A percentile compares a stretch with the other conserved stretches of the same genome.
phyloP scores from a whole-genome alignment of 2,797 vertebrate genomes.

The Chloroceryle amazona region DNA sequence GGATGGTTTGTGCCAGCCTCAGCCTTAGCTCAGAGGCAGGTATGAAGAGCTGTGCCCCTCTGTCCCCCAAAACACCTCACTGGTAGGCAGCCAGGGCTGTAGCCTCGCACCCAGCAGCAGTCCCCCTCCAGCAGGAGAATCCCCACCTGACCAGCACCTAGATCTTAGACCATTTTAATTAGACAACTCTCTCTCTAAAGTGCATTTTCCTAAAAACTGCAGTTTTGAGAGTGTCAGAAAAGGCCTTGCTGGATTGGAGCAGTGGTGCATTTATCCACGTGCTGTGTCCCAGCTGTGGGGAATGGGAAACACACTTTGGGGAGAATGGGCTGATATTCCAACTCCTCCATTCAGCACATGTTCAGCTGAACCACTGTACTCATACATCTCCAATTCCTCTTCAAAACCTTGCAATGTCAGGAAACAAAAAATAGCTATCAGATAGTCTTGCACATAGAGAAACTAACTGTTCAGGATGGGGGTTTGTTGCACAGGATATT shows the following conservation, averaged over 20 bases:
- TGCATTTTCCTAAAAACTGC: neutral
- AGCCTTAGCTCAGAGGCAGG: neutral
- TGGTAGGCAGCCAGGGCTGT: neutral
- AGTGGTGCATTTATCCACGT: neutral
- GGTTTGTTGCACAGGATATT: neutral
- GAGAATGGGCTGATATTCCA: neutral
- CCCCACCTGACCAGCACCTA: neutral
- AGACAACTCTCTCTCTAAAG: neutral
- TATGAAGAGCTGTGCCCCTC: neutral
- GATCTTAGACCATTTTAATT: neutral
- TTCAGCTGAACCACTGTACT: neutral
- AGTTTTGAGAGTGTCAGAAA: neutral
- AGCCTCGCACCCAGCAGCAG: neutral
- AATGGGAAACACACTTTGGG: neutral
- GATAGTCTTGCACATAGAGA: neutral
- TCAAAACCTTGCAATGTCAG: neutral
- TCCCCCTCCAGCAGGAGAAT: neutral
- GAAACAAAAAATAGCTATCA: neutral
- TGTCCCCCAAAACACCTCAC: accelerated
- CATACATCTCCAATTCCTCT: neutral
- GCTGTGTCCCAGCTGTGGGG: neutral
- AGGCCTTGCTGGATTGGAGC: neutral
- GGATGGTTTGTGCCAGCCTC: neutral
- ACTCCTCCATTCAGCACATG: neutral
- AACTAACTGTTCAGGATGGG: neutral